phyloP scores from a whole-genome alignment of 2,797 vertebrate species.

The Brachymystax lenok region DNA sequence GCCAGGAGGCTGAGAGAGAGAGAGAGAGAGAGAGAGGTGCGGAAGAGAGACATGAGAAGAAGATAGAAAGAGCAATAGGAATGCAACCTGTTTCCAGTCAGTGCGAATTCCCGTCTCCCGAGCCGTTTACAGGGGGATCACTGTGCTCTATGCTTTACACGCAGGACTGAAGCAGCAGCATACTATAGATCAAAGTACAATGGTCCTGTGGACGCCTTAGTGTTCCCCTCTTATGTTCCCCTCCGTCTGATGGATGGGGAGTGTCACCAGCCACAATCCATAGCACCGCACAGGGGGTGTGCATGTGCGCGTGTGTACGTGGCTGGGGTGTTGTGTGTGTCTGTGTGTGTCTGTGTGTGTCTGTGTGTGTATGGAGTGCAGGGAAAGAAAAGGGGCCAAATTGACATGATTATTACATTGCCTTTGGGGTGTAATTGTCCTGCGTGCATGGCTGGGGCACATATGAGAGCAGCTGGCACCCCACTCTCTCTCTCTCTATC shows the following conservation, averaged over 20 bases:
- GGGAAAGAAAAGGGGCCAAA: slow-evolving; percentile 52
- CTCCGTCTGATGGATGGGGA: slow-evolving; percentile 50
- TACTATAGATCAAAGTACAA: slow-evolving; percentile 40
- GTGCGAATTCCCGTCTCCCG: slow-evolving; percentile 21
- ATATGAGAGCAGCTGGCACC: slow-evolving; percentile 46
- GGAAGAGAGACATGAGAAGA: background rate
- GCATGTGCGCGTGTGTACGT: slow-evolving; percentile 9
- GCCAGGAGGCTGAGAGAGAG: slow-evolving; percentile 32
- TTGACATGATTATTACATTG: slow-evolving; percentile 58
- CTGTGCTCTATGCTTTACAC: slow-evolving; percentile 37
- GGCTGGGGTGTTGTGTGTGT: slow-evolving; percentile 11
- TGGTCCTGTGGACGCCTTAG: slow-evolving; percentile 38
- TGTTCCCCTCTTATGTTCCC: slow-evolving; percentile 20
- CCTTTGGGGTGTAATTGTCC: slow-evolving; percentile 61
- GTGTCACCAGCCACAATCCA: slow-evolving; percentile 30
- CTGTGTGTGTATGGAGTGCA: slow-evolving; percentile 3
- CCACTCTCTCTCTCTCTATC: background rate
- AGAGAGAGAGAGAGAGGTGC: slow-evolving; percentile 12
- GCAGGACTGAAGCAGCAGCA: slow-evolving; percentile 36
- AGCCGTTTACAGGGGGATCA: slow-evolving; percentile 34
- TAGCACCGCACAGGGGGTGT: background rate
- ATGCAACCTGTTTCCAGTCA: slow-evolving; percentile 1
- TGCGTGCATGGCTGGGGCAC: slow-evolving; percentile 52
- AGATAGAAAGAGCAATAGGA: slow-evolving; percentile 13
- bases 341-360: slow-evolving; percentile 12